Evolutionary conservation across 2,888 invertebrate species (phyloP), one percentile per base, ranked within the genome.

Genomic region (Aradus depressus): DNA sequence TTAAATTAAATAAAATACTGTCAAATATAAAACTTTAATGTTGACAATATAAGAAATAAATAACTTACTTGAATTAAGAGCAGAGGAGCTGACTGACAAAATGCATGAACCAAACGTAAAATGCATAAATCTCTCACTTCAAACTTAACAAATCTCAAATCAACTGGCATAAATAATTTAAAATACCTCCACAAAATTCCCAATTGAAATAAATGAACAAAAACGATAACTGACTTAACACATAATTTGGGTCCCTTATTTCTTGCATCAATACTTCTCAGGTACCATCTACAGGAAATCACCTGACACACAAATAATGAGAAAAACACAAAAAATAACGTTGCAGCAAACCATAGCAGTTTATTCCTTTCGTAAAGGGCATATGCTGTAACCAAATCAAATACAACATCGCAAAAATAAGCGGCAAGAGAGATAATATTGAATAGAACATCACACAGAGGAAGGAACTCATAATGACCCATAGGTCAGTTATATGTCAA

Each of bases 361-460:
- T 76, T 73, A 28, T 78, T 77, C 51, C 78, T 72, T 65, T 81
- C 79, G 59, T 84, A 81, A 25, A 90, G 73, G 21, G 88, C 85
- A 68, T 88, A 90, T 39, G 84, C 81, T 74, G 87, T 81, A 51
- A 89, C 81, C 54, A 88, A 75, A 68, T 90, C 88, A 68, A 90
- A 90, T 5, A 89, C 87, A 56, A 88, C 80, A 73, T 89, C 88
- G 73, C 89, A 89, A 70, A 90, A 90, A 67, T 90, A 89, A 21
- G 85, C 85, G 52, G 87, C 87, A 60, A 90, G 72, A 42, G 89
- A 89, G 62, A 89, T 87, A 67, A 90, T 84, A 71, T 90, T 90
- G 74, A 90, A 90, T 42, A 90, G 74, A 59, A 89, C 84, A 72
- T 90, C 90, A 75, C 90, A 90, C 66, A 90, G 76, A 60, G 89